A percentile compares a stretch with the other conserved stretches of the same genome.
phyloP scores from a whole-genome alignment of 2,888 invertebrate species.

The Priocnemis perturbator region DNA sequence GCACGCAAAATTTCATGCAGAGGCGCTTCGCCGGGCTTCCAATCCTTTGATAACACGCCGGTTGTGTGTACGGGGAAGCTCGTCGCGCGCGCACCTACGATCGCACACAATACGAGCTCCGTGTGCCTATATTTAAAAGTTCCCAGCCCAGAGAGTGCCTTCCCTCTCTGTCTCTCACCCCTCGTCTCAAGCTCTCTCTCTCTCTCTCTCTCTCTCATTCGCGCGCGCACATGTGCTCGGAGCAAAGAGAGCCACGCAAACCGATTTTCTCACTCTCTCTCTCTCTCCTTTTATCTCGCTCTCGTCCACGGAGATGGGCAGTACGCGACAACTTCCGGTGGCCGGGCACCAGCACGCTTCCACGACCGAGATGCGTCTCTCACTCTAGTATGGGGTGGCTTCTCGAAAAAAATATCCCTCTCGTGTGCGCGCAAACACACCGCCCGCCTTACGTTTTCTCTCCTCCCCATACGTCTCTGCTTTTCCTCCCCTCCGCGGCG shows the following conservation, averaged over 20 bases:
- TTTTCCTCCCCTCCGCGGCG: not conserved
- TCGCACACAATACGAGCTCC: slow-evolving; percentile 20
- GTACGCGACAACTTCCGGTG: slow-evolving; percentile 56
- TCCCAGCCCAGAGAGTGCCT: slow-evolving; percentile 19
- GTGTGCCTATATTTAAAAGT: slow-evolving; percentile 55
- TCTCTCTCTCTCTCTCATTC: slow-evolving; percentile 5
- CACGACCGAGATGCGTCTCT: slow-evolving; percentile 43
- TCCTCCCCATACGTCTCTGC: not conserved
- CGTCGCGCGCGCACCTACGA: slow-evolving; percentile 21
- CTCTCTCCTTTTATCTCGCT: slow-evolving; percentile 8
- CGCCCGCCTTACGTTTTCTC: slow-evolving; percentile 8
- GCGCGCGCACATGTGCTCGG: not conserved
- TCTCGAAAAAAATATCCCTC: slow-evolving; percentile 48
- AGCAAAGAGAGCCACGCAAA: not conserved
- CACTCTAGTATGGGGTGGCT: slow-evolving; percentile 27
- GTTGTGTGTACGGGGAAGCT: slow-evolving; percentile 31
- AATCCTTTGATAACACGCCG: slow-evolving; percentile 71
- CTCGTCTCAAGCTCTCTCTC: slow-evolving; percentile 16
- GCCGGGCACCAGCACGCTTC: slow-evolving; percentile 41
- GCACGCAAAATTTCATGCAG: slow-evolving; percentile 74
- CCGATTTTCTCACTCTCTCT: slow-evolving; percentile 7
- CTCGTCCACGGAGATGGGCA: not conserved
- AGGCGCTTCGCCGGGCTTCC: slow-evolving; percentile 63
- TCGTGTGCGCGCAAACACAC: slow-evolving; percentile 1
- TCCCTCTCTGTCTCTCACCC: slow-evolving; percentile 9